A percentile compares a stretch with the other conserved stretches of the same genome.
These are phyloP conservation scores for Chloroceryle amazona DNA, from an alignment of 2,797 vertebrate species.

Conservation along the genomic window DNA sequence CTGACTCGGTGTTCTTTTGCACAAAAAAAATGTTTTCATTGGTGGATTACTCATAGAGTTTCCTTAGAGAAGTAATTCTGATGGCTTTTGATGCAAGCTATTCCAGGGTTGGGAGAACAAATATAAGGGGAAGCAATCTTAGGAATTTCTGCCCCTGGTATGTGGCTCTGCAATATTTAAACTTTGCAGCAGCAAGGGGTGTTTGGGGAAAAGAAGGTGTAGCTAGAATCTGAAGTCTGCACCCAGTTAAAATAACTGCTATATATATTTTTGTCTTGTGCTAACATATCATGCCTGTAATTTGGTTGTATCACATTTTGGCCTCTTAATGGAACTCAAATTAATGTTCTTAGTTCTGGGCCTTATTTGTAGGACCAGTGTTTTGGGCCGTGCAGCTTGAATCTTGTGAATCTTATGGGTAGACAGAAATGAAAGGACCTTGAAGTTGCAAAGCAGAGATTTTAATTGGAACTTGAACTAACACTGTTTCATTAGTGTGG, in stretches of 20 bases:
- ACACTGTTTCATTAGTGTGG: neutral
- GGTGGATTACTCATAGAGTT: accelerated
- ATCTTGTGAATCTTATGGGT: neutral
- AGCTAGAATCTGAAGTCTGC: constrained; percentile 5
- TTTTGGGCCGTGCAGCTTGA: neutral
- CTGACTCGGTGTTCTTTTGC: neutral
- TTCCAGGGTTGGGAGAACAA: neutral
- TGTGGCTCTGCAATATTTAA: neutral
- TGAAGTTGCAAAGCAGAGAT: neutral
- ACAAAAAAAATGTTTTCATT: neutral
- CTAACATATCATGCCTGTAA: neutral
- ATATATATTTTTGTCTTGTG: neutral
- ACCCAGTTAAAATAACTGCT: neutral
- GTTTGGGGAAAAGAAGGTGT: neutral
- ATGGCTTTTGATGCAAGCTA: accelerated
- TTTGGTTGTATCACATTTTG: neutral
- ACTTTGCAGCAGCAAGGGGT: neutral
- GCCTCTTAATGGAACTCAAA: neutral
- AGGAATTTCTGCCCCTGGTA: accelerated
- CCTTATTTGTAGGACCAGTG: neutral
- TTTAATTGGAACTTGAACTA: neutral
- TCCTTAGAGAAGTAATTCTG: neutral
- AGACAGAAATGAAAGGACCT: neutral
- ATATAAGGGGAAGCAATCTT: neutral
- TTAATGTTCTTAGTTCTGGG: neutral